Conservation (phyloP, 2,113 vertebrate species). For the Vidua macroura region DNA sequence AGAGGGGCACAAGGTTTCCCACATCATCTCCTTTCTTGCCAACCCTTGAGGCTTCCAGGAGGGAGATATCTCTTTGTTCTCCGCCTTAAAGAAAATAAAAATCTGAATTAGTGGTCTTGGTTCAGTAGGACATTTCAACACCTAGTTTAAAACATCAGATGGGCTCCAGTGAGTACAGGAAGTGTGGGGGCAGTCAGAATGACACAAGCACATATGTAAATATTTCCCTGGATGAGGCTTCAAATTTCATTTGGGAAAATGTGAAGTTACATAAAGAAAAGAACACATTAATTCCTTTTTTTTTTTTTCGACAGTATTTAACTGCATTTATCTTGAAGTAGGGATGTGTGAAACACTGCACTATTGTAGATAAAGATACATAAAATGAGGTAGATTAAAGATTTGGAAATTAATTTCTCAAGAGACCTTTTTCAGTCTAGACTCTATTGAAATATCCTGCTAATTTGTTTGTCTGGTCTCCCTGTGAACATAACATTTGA, state of each 20-base stretch:
- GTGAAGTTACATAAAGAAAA: neutral
- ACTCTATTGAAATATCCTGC: neutral
- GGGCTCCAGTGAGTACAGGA: neutral
- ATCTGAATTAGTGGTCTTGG: neutral
- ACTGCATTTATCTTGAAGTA: neutral
- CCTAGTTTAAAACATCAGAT: neutral
- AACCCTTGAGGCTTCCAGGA: neutral
- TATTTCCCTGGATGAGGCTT: neutral
- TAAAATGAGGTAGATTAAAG: neutral
- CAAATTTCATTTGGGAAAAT: neutral
- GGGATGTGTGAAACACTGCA: neutral
- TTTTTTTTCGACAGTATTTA: neutral
- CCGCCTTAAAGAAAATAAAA: neutral
- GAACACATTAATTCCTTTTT: neutral
- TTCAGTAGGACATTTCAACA: neutral
- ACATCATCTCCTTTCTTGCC: neutral
- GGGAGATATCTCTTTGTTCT: neutral
- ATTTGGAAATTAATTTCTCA: conserved; percentile 5
- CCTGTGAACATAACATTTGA: conserved; percentile 27
- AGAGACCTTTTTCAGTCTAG: conserved; percentile 10
- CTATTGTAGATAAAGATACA: neutral
- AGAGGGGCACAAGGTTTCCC: neutral
- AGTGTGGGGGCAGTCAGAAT: neutral
- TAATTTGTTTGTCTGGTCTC: conserved; percentile 37
- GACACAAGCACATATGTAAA: neutral